A percentile compares a stretch with the other conserved stretches of the same genome.
phyloP scores from a whole-genome alignment of 2,113 vertebrate species.

The Montifringilla adamsi region DNA sequence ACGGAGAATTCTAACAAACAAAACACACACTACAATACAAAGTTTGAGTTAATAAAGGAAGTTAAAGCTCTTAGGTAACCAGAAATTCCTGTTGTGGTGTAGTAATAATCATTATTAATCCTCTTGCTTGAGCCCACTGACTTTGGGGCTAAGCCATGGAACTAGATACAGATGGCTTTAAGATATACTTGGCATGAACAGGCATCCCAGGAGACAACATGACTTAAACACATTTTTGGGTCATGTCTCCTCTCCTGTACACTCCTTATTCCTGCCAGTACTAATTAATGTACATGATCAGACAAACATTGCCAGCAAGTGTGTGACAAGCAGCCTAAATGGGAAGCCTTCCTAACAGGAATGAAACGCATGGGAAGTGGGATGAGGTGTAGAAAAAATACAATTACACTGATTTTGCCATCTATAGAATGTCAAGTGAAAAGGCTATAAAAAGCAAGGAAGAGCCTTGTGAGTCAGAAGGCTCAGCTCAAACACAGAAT shows the following conservation, averaged over 20 bases:
- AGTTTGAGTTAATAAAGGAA: background rate
- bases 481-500: background rate
- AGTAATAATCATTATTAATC: background rate
- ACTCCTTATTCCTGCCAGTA: conserved; percentile 25
- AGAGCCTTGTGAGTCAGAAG: background rate
- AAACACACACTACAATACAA: background rate
- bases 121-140: background rate
- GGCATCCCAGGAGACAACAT: background rate
- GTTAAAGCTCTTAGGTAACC: background rate
- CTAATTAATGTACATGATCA: conserved; percentile 34
- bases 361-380: background rate
- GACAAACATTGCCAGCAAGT: background rate
- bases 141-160: background rate
- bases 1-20: background rate
- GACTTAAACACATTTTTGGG: conserved; percentile 16
- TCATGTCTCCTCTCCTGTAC: conserved; percentile 19
- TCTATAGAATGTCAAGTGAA: background rate
- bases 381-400: background rate
- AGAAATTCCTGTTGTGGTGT: background rate
- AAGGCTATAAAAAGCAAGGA: background rate
- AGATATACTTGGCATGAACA: background rate
- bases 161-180: background rate
- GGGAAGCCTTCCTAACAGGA: background rate
- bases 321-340: conserved; percentile 29
- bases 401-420: background rate